Conservation (phyloP, 2,797 vertebrate species). For the Poecilia picta region DNA sequence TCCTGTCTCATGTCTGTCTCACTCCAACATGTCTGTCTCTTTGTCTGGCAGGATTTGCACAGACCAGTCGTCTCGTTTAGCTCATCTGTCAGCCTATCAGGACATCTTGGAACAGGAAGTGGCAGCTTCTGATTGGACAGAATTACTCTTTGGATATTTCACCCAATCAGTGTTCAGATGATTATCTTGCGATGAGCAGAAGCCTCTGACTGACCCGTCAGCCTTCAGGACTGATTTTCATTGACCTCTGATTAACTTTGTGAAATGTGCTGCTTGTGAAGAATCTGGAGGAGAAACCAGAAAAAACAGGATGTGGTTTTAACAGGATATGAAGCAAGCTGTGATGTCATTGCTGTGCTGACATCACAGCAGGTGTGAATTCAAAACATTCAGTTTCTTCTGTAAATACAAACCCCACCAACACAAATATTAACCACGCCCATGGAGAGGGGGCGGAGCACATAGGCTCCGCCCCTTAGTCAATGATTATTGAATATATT, state of each 20-base stretch:
- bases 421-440: conserved; percentile 9
- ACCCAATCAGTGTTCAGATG: conserved; percentile 31
- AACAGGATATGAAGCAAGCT: no score
- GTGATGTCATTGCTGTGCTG: background rate
- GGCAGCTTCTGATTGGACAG: conserved; percentile 42
- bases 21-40: background rate
- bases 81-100: conserved; percentile 45
- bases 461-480: background rate
- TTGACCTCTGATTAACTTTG: background rate
- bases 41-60: conserved; percentile 65
- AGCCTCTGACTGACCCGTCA: background rate
- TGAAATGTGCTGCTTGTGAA: background rate
- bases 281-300: background rate
- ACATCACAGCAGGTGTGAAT: background rate
- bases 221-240: background rate
- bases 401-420: background rate
- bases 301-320: background rate
- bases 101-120: conserved; percentile 59
- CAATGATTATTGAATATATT: conserved; percentile 25
- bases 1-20: background rate
- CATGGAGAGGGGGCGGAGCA: background rate
- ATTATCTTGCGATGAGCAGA: background rate
- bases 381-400: no score
- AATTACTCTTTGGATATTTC: conserved; percentile 22
- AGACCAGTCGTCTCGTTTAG: conserved; percentile 73